Evolutionary conservation across 2,888 invertebrate species (phyloP).

Genomic region (Nephrotoma guestfalica): DNA sequence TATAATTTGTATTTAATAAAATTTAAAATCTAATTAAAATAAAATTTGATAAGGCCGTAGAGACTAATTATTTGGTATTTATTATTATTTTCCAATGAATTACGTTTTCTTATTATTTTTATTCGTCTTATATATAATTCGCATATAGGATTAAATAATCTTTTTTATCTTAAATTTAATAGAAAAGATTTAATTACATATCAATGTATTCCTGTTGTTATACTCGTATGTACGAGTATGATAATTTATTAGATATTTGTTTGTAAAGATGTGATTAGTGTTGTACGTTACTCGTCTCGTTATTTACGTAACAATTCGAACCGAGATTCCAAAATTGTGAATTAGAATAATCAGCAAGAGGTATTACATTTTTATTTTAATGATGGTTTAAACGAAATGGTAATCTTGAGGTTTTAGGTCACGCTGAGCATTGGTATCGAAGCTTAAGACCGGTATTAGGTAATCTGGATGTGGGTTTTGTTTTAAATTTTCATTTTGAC

Average conservation of each 20-base stretch:
- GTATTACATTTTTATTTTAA: too few species aligned
- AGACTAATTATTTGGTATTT: background rate
- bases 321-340: background rate
- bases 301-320: background rate
- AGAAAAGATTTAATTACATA: background rate
- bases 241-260: background rate
- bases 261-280: background rate
- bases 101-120: background rate
- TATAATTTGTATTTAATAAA: background rate
- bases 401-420: too few species aligned
- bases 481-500: too few species aligned
- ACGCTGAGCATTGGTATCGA: too few species aligned
- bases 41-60: background rate
- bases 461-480: too few species aligned
- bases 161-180: background rate
- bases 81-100: background rate
- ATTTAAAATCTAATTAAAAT: background rate
- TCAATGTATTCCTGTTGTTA: background rate
- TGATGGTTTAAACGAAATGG: too few species aligned
- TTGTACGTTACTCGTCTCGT: too few species aligned
- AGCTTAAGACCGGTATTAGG: too few species aligned
- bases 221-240: background rate
- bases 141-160: background rate
- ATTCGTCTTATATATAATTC: background rate
- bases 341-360: too few species aligned